phyloP scores from a whole-genome alignment of 2,888 invertebrate species.

The Incurvaria masculella region DNA sequence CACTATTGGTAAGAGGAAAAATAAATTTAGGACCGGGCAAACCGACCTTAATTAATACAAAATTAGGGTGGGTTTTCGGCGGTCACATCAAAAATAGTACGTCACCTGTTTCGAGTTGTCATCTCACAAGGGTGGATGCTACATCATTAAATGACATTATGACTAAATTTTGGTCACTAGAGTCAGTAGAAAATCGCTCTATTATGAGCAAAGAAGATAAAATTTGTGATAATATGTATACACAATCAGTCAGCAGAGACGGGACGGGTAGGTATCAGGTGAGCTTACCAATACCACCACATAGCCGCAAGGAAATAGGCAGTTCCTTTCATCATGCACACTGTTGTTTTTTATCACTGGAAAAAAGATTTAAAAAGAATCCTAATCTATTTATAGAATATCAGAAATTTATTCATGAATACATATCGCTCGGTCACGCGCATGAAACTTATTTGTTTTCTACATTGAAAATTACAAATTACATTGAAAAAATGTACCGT shows the following conservation, averaged over 20 bases:
- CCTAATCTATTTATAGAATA: background rate
- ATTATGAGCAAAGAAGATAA: no score
- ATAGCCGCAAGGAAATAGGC: background rate
- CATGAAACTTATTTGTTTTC: conserved; percentile 18
- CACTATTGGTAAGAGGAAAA: background rate
- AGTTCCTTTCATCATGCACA: background rate
- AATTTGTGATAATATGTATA: no score
- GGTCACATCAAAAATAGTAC: background rate
- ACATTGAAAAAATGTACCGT: conserved; percentile 24
- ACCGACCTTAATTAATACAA: background rate
- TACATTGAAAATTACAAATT: conserved; percentile 17
- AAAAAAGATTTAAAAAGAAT: background rate
- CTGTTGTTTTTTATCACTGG: background rate
- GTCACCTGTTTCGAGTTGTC: no score
- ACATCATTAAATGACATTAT: no score
- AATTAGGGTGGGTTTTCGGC: background rate
- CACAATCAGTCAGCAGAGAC: no score
- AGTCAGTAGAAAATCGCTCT: no score
- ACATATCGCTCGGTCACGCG: conserved; percentile 42
- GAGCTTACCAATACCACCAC: no score
- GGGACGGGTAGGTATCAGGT: no score
- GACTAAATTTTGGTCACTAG: no score
- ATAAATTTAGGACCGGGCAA: background rate
- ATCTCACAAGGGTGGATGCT: no score
- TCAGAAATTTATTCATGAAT: conserved; percentile 47